phyloP scores from a whole-genome alignment of 1,140 invertebrate species.

The Dryas iulia region DNA sequence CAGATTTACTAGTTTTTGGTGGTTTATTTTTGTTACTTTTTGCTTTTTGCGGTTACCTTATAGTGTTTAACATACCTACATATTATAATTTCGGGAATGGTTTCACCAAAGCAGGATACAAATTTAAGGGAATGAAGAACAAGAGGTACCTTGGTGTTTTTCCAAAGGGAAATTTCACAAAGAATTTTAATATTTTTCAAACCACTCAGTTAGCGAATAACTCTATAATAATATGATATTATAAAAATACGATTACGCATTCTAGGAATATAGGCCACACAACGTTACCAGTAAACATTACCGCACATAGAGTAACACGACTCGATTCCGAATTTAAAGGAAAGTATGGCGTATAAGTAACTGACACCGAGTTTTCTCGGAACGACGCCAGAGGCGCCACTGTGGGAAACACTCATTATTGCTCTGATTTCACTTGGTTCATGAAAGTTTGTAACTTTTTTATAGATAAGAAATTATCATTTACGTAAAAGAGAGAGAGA shows the following conservation, averaged over 20 bases:
- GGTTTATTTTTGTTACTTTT: too few relatives aligned
- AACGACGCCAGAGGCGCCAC: constrained; percentile 53
- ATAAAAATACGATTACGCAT: constrained; percentile 1
- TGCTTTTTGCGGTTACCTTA: too few relatives aligned
- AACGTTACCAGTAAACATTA: constrained; percentile 33
- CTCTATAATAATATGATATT: neutral
- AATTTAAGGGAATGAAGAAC: too few relatives aligned
- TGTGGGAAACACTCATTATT: constrained; percentile 54
- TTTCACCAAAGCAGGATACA: too few relatives aligned
- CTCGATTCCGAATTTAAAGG: constrained; percentile 51
- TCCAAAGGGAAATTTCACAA: too few relatives aligned
- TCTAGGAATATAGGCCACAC: constrained; percentile 31
- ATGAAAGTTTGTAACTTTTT: constrained; percentile 15
- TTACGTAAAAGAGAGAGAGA: too few relatives aligned
- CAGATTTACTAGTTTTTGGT: too few relatives aligned
- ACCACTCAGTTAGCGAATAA: neutral
- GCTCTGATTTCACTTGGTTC: constrained; percentile 52
- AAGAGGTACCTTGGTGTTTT: too few relatives aligned
- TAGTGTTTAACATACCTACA: too few relatives aligned
- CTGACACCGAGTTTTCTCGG: constrained; percentile 50
- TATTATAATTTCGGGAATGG: too few relatives aligned
- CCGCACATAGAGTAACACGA: constrained; percentile 44
- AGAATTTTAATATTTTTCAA: neutral
- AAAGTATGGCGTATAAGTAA: constrained; percentile 45
- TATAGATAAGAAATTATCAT: neutral